phyloP scores from a whole-genome alignment of 1,140 invertebrate genomes.

The Ericerus pela region DNA sequence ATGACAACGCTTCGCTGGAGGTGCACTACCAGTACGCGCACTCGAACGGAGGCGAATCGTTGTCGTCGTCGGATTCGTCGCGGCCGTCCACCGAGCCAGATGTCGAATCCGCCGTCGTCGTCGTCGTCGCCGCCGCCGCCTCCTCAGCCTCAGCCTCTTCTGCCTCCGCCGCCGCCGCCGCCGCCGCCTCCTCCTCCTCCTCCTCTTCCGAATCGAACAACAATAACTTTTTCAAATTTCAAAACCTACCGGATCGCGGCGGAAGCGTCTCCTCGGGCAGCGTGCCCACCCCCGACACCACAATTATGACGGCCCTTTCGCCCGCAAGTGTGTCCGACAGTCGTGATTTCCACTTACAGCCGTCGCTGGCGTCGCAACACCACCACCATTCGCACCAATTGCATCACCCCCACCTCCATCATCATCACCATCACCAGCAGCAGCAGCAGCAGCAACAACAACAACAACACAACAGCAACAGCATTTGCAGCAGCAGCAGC shows the following conservation, averaged over 20 bases:
- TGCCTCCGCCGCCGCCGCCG: background rate
- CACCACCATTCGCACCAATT: conserved; percentile 10
- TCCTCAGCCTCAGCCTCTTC: no score
- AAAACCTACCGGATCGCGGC: background rate
- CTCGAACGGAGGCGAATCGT: background rate
- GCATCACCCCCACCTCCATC: conserved; percentile 9
- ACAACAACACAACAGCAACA: conserved; percentile 7
- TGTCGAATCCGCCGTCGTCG: background rate
- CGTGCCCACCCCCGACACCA: background rate
- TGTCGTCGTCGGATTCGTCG: no score
- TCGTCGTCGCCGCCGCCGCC: background rate
- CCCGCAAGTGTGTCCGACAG: background rate
- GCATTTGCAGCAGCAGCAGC: background rate
- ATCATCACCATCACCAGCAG: conserved; percentile 13
- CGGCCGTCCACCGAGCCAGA: background rate
- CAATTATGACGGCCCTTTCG: background rate
- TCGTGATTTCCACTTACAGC: background rate
- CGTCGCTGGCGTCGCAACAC: background rate
- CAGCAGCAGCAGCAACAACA: conserved; percentile 7
- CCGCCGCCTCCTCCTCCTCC: background rate
- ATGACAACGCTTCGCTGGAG: background rate
- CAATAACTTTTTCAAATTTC: background rate
- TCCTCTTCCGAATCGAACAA: background rate
- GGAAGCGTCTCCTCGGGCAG: background rate
- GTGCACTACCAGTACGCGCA: background rate